phyloP scores from a whole-genome alignment of 2,888 invertebrate species.

The Folsomia manolachei region DNA sequence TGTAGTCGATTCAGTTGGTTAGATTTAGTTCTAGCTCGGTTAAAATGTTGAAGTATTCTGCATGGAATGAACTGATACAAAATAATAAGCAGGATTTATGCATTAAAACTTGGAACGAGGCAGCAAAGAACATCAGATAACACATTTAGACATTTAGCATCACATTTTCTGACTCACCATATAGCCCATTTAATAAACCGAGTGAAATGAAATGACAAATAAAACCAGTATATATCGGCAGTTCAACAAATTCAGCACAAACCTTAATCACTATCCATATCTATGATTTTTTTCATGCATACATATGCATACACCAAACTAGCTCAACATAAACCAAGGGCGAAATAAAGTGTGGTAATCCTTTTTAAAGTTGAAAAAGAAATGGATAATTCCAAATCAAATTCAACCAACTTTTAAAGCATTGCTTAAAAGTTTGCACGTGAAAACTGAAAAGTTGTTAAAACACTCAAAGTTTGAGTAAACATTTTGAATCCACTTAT shows the following conservation, averaged over 20 bases:
- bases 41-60: too few species aligned
- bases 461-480: not conserved
- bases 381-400: not conserved
- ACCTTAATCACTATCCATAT: not conserved
- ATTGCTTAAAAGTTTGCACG: too few species aligned
- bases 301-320: not conserved
- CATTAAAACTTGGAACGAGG: conserved; percentile 2
- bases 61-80: not conserved
- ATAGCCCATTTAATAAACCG: not conserved
- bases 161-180: not conserved
- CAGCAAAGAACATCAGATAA: not conserved
- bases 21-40: too few species aligned
- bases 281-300: not conserved
- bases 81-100: conserved; percentile 18
- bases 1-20: too few species aligned
- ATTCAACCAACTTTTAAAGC: too few species aligned
- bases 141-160: not conserved
- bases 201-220: not conserved
- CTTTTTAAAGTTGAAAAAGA: too few species aligned
- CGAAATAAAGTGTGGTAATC: too few species aligned
- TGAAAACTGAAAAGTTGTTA: not conserved
- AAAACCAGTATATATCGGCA: too few species aligned
- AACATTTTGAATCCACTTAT: not conserved
- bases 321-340: too few species aligned
- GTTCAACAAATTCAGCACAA: not conserved